phyloP scores from a whole-genome alignment of 2,888 invertebrate genomes.

The Cataglyphis cursor region DNA sequence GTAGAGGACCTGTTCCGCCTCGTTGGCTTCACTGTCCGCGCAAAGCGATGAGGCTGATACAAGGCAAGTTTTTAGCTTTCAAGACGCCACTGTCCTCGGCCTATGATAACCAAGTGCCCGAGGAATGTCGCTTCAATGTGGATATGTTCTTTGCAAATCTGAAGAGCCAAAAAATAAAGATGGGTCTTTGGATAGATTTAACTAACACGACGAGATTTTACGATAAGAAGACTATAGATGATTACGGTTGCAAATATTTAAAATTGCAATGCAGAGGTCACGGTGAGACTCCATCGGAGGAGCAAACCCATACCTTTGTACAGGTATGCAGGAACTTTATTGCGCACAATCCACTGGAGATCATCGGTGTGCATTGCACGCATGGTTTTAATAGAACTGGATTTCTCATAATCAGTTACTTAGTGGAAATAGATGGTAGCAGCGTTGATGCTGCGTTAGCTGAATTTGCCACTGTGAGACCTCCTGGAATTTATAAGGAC shows the following conservation, averaged over 20 bases:
- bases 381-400: slow-evolving; percentile 99
- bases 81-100: slow-evolving; percentile 96
- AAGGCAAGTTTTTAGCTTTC: slow-evolving; percentile 96
- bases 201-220: slow-evolving; percentile 98
- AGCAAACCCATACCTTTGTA: slow-evolving; percentile 95
- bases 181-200: slow-evolving; percentile 98
- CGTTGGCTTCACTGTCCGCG: slow-evolving; percentile 96
- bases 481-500: slow-evolving; percentile 98
- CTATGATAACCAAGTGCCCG: slow-evolving; percentile 95
- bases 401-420: slow-evolving; percentile 96
- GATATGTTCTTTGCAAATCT: slow-evolving; percentile 95
- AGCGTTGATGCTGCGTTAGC: slow-evolving; percentile 94
- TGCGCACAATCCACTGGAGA: slow-evolving; percentile 92
- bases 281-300: slow-evolving; percentile 95
- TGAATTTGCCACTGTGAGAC: slow-evolving; percentile 92
- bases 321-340: slow-evolving; percentile 93
- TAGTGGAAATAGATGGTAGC: slow-evolving; percentile 94
- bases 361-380: slow-evolving; percentile 95
- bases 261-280: slow-evolving; percentile 97
- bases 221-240: slow-evolving; percentile 92
- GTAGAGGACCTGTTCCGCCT: slow-evolving; percentile 90
- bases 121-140: slow-evolving; percentile 94
- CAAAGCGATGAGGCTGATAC: slow-evolving; percentile 91
- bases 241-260: slow-evolving; percentile 92
- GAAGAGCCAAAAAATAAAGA: slow-evolving; percentile 93